Conservation (phyloP, 1,140 invertebrate genomes). For the Anagrus nilaparvatae region DNA sequence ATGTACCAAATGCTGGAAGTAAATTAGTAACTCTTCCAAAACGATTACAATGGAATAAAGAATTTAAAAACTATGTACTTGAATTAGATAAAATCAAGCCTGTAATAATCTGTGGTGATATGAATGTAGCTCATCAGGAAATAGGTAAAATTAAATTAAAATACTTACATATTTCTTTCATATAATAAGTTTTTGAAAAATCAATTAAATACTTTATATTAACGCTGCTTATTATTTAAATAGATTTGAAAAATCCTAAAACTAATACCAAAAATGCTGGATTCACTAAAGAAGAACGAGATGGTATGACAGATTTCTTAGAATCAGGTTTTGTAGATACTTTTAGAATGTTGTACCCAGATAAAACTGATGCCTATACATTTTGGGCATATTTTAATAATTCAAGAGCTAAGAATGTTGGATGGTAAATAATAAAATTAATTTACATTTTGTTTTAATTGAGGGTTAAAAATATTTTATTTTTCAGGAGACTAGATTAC, state of each 20-base stretch:
- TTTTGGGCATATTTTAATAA: slow-evolving; percentile 92
- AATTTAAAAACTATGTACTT: slow-evolving; percentile 68
- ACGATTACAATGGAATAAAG: slow-evolving; percentile 82
- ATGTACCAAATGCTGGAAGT: slow-evolving; percentile 68
- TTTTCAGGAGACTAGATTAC: slow-evolving; percentile 86
- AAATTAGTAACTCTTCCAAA: slow-evolving; percentile 80
- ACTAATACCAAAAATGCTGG: slow-evolving; percentile 88
- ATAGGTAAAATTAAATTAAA: slow-evolving; percentile 55
- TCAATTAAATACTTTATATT: neutral
- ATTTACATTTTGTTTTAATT: slow-evolving; percentile 3
- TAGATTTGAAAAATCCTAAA: slow-evolving; percentile 92
- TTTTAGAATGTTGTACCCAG: slow-evolving; percentile 80
- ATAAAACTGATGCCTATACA: slow-evolving; percentile 74
- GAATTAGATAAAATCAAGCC: slow-evolving; percentile 83
- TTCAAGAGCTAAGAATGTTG: slow-evolving; percentile 79
- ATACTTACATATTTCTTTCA: neutral
- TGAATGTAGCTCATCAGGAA: slow-evolving; percentile 94
- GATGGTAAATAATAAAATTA: slow-evolving; percentile 60
- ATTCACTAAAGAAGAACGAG: slow-evolving; percentile 89
- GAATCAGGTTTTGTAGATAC: slow-evolving; percentile 76
- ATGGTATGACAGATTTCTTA: slow-evolving; percentile 80
- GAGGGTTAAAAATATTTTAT: slow-evolving; percentile 19
- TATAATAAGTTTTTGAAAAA: neutral
- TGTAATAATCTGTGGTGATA: slow-evolving; percentile 89
- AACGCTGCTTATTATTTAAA: slow-evolving; percentile 20